These are phyloP conservation scores for Prunella fulvescens DNA, from an alignment of 2,113 vertebrate genomes.

Conservation along the genomic window DNA sequence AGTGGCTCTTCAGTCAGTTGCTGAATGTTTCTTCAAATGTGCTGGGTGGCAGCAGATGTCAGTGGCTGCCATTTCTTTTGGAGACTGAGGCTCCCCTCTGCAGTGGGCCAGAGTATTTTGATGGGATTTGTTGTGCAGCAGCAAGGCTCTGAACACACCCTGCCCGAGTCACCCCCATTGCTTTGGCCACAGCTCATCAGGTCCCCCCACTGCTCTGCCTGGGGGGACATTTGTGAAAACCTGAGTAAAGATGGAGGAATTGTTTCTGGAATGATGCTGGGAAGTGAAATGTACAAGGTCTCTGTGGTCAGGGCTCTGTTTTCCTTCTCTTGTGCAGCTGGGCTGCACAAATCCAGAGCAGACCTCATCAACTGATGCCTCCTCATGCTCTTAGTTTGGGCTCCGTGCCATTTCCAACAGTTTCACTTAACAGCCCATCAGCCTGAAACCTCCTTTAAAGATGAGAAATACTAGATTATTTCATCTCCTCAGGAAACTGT, in stretches of 20 bases:
- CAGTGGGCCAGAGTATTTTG: background rate
- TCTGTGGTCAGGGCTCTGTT: conserved; percentile 29
- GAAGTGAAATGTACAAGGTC: conserved; percentile 43
- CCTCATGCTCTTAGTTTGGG: conserved; percentile 5
- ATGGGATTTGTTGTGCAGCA: background rate
- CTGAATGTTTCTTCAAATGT: background rate
- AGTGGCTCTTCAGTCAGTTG: background rate
- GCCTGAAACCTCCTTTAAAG: conserved; percentile 50
- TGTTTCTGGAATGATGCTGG: conserved; percentile 36
- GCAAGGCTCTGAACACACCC: background rate
- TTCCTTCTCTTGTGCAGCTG: conserved; percentile 15
- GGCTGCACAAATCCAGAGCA: conserved; percentile 25
- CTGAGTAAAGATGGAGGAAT: conserved; percentile 51
- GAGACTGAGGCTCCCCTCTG: background rate
- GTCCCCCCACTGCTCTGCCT: background rate
- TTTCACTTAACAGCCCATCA: conserved; percentile 16
- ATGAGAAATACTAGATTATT: conserved; percentile 41
- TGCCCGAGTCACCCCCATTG: accelerated
- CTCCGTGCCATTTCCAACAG: conserved; percentile 1
- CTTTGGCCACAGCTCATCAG: background rate
- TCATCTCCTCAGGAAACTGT: background rate
- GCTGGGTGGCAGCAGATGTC: background rate
- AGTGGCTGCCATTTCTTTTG: background rate
- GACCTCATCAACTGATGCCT: background rate
- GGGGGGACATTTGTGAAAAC: background rate